Evolutionary conservation across 2,797 vertebrate species (phyloP), one percentile per base, ranked within the genome.

Genomic region (Notolepis coatsorum): DNA sequence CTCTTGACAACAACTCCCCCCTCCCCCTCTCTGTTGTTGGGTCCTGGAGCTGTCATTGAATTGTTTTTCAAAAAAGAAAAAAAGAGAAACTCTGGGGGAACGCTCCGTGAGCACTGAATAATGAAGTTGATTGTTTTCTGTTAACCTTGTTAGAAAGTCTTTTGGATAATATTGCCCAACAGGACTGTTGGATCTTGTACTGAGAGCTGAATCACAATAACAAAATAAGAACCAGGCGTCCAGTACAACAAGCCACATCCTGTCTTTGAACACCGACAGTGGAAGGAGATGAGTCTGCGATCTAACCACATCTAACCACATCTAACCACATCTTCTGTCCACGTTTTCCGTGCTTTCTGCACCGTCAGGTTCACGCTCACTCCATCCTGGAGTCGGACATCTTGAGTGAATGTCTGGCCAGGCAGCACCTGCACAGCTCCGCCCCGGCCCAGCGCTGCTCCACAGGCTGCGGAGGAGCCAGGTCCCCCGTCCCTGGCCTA

Each of bases 391-490:
- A 90, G 31, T 81, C 84, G 0, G 87, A 89, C 67, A 31, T 85
- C 28, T 24, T 88, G 65, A 89, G 82, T 1, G 80, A 89, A 17
- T 86, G 85, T 27, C 75, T 89, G 79, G 84, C 83, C 4, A 77
- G 83, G 77, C 87, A 91, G 71, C 88, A 90, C 37, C 88, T 88
- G 57, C 84, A 87, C 71, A 43, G 61, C 56, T 75, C 85, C 0
- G 67, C 71, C 39, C 64, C 78, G 1, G 72, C 79, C 13, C 27
- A 52, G 30, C 12, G 18, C 23, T 21, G 28, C 30, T 15, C 25
- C 3, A 15, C 21, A 3, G 30, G 20, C 12, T 71, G 74, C 60
- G 76, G 65, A 5, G 82, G 70, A 37, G 73, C 35, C 70, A 47
- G 68, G 46, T 77, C 88, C 5, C 79, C 86, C 31, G 12, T 84